Percentiles rank a stretch among this genome's conserved stretches.
Evolutionary conservation across 2,113 vertebrate genomes (phyloP).

Genomic region (Prunella himalayana): DNA sequence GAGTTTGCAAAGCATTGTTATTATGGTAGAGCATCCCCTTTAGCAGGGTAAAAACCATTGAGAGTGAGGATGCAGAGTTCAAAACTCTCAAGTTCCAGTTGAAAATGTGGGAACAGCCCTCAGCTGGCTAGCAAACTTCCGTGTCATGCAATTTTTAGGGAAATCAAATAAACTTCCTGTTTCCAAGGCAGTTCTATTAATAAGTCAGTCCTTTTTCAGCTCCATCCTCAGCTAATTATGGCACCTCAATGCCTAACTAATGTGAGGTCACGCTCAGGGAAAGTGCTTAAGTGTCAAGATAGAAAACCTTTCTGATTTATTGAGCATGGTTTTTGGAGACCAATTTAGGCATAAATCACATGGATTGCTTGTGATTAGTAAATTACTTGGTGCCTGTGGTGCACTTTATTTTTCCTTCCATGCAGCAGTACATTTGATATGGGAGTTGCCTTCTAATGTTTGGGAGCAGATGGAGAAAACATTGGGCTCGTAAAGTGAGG

Average conservation of each 20-base stretch:
- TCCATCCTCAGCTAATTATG: neutral
- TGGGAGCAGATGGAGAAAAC: neutral
- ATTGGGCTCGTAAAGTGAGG: neutral
- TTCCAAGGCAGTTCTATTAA: conserved; percentile 43
- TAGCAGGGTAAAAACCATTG: neutral
- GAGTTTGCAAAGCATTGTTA: neutral
- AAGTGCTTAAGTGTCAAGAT: neutral
- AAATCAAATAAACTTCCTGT: conserved; percentile 21
- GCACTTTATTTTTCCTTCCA: neutral
- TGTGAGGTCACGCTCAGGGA: neutral
- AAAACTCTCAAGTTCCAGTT: neutral
- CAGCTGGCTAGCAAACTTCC: neutral
- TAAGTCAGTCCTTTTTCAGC: neutral
- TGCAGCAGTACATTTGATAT: neutral
- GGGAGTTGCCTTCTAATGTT: neutral
- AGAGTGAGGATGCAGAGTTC: neutral
- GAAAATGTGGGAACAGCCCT: neutral
- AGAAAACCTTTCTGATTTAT: neutral
- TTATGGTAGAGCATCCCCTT: neutral
- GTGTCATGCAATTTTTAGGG: neutral
- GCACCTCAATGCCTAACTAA: neutral
- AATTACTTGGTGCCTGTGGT: neutral
- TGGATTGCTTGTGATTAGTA: neutral
- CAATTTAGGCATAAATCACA: conserved; percentile 11
- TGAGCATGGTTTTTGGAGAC: neutral